phyloP scores from a whole-genome alignment of 2,113 vertebrate species.

The Channa argus region DNA sequence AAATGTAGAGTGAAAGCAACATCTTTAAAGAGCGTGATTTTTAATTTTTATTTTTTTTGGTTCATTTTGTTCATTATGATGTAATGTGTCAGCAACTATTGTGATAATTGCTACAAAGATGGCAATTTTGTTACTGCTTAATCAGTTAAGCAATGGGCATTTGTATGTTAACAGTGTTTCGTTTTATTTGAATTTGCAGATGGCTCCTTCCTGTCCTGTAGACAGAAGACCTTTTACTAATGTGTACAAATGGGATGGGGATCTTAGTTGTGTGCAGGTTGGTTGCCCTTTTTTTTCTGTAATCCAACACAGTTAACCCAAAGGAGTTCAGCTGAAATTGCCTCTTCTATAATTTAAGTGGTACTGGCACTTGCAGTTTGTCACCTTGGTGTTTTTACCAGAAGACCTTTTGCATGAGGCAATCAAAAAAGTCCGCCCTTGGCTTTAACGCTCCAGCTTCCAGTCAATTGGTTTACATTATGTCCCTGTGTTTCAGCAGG shows the following conservation, averaged over 20 bases:
- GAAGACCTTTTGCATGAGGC: no score
- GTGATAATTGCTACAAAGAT: no score
- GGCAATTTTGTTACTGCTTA: no score
- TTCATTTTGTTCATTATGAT: no score
- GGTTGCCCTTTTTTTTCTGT: background rate
- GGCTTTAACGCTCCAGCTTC: background rate
- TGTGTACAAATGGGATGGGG: slow-evolving; percentile 85
- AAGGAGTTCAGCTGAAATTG: background rate
- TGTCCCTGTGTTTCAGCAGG: background rate
- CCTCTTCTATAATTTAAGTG: background rate
- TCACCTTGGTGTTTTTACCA: no score
- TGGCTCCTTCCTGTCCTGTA: slow-evolving; percentile 91
- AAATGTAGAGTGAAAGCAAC: no score
- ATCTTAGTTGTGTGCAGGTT: slow-evolving; percentile 79
- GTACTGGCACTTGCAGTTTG: no score
- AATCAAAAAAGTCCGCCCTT: background rate
- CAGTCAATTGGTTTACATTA: background rate
- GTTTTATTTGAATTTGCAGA: slow-evolving; percentile 81
- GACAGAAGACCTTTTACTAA: slow-evolving; percentile 92
- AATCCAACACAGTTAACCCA: background rate
- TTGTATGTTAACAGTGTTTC: background rate
- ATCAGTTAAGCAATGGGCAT: no score
- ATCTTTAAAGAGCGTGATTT: no score
- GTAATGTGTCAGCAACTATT: no score
- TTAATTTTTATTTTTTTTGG: no score